A percentile compares a stretch with the other conserved stretches of the same genome.
Conservation (phyloP, 1,140 invertebrate species). For the Meteorus sp. region DNA sequence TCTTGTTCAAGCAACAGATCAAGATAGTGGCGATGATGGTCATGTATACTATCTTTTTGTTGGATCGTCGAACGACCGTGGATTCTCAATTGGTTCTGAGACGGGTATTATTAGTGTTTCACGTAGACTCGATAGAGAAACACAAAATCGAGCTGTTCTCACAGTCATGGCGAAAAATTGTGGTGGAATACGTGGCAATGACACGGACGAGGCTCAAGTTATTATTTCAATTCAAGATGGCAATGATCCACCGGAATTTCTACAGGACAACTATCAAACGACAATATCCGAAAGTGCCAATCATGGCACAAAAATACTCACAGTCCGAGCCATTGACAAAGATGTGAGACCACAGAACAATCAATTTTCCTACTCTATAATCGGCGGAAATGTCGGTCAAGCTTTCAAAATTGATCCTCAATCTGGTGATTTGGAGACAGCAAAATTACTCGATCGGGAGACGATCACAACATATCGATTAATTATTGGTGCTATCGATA, state of each 20-base stretch:
- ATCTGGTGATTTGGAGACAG: slow-evolving; percentile 79
- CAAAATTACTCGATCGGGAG: slow-evolving; percentile 80
- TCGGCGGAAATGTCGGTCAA: slow-evolving; percentile 79
- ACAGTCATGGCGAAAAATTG: slow-evolving; percentile 94
- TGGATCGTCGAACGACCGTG: slow-evolving; percentile 88
- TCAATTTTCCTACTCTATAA: slow-evolving; percentile 89
- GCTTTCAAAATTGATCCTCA: slow-evolving; percentile 88
- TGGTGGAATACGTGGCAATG: slow-evolving; percentile 89
- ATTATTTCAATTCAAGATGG: slow-evolving; percentile 93
- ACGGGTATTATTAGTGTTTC: slow-evolving; percentile 84
- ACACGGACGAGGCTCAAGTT: slow-evolving; percentile 93
- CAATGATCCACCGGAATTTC: slow-evolving; percentile 93
- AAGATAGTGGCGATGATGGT: slow-evolving; percentile 90
- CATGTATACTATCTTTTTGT: slow-evolving; percentile 90
- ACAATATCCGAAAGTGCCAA: slow-evolving; percentile 76
- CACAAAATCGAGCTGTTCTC: slow-evolving; percentile 84
- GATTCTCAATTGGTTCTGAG: slow-evolving; percentile 84
- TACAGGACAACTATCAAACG: slow-evolving; percentile 73
- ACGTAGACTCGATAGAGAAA: slow-evolving; percentile 83
- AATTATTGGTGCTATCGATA: slow-evolving; percentile 89
- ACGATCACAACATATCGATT: slow-evolving; percentile 74
- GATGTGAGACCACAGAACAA: slow-evolving; percentile 90
- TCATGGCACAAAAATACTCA: slow-evolving; percentile 72
- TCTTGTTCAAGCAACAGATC: slow-evolving; percentile 84
- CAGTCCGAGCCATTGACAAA: slow-evolving; percentile 86